Conservation (phyloP, 2,113 vertebrate species). For the Lophotis ruficrista region DNA sequence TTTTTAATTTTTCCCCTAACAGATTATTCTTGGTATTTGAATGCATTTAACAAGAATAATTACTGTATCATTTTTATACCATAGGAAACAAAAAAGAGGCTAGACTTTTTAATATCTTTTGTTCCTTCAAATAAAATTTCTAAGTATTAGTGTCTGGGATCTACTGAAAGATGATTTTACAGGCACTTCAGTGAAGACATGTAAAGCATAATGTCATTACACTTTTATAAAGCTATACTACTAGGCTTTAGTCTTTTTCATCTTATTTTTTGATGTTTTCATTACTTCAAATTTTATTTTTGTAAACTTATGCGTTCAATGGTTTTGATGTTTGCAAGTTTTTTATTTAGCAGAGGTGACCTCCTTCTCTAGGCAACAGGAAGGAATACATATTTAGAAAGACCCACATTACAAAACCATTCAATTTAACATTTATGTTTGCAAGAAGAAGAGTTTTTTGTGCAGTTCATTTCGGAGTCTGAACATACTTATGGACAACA, state of each 20-base stretch:
- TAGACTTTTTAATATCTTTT: not conserved
- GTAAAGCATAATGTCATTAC: not conserved
- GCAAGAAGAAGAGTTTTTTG: not conserved
- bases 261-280: not conserved
- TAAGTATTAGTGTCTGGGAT: not conserved
- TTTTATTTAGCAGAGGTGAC: not conserved
- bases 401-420: not conserved
- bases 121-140: not conserved
- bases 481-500: not conserved
- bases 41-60: not conserved
- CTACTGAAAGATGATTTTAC: not conserved
- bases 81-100: not conserved
- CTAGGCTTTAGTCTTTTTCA: not conserved
- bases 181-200: not conserved
- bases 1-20: not conserved
- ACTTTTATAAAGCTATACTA: not conserved
- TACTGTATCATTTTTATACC: not conserved
- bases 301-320: not conserved
- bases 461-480: accelerated
- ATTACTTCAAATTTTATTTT: not conserved
- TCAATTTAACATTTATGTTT: not conserved
- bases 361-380: not conserved
- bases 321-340: not conserved
- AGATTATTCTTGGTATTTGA: not conserved
- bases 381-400: not conserved